Evolutionary conservation across 2,113 vertebrate species (phyloP).

Genomic region (Xyliphius kryptos): DNA sequence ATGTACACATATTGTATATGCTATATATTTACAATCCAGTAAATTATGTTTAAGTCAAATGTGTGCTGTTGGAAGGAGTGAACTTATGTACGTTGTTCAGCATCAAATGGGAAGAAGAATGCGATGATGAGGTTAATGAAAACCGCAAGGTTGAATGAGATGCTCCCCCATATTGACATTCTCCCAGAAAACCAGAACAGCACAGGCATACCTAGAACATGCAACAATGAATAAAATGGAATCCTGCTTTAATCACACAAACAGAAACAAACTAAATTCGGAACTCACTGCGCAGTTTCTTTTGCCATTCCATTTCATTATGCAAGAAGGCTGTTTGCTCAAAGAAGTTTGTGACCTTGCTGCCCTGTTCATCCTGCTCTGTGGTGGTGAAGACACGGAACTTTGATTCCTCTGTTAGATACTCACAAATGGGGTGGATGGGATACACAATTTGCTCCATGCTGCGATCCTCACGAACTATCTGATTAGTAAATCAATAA

Average conservation of each 20-base stretch:
- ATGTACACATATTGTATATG: too few species aligned
- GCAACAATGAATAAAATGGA: too few species aligned
- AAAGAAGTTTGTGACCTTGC: slow-evolving; percentile 97
- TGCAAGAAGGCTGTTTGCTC: slow-evolving; percentile 90
- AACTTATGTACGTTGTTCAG: slow-evolving; percentile 65
- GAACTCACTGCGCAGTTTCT: slow-evolving; percentile 87
- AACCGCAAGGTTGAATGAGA: slow-evolving; percentile 96
- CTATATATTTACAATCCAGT: too few species aligned
- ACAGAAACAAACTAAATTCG: neutral
- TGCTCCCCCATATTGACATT: slow-evolving; percentile 94
- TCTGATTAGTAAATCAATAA: slow-evolving; percentile 57
- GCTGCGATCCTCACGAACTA: slow-evolving; percentile 89
- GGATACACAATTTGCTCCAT: slow-evolving; percentile 99
- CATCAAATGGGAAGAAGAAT: slow-evolving; percentile 92
- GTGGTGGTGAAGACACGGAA: slow-evolving; percentile 87
- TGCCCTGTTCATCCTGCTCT: slow-evolving; percentile 95
- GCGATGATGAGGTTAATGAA: slow-evolving; percentile 98
- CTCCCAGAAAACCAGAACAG: slow-evolving; percentile 96
- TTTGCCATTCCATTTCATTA: slow-evolving; percentile 99
- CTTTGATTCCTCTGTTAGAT: slow-evolving; percentile 90
- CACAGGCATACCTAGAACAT: slow-evolving; percentile 81
- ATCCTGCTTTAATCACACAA: too few species aligned
- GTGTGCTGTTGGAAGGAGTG: too few species aligned
- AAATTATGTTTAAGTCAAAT: too few species aligned
- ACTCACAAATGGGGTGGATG: slow-evolving; percentile 88